phyloP scores from a whole-genome alignment of 2,113 vertebrate species.

The Bufo gargarizans region DNA sequence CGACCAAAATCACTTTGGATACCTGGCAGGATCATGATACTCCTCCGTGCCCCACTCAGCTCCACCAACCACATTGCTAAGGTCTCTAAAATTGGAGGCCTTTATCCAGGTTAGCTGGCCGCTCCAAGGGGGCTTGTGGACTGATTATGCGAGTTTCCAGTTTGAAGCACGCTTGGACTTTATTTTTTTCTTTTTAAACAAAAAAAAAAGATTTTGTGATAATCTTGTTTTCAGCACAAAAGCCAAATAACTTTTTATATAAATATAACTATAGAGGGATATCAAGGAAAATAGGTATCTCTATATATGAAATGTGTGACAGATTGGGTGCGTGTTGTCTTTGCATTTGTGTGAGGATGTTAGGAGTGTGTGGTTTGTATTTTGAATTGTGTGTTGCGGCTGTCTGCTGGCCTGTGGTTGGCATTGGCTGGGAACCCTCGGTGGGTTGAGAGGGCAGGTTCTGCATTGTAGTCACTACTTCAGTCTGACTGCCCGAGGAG shows the following conservation, averaged over 20 bases:
- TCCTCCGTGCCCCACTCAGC: neutral
- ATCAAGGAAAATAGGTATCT: neutral
- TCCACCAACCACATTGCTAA: neutral
- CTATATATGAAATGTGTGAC: slow-evolving; percentile 29
- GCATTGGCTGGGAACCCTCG: slow-evolving; percentile 13
- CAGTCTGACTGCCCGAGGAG: neutral
- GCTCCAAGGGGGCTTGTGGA: slow-evolving; percentile 28
- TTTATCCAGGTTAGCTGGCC: neutral
- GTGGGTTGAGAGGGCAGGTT: neutral
- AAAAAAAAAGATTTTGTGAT: slow-evolving; percentile 8
- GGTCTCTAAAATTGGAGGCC: neutral
- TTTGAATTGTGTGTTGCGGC: neutral
- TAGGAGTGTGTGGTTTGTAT: neutral
- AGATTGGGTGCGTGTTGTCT: neutral
- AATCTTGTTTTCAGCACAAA: slow-evolving; percentile 49
- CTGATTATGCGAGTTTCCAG: slow-evolving; percentile 19
- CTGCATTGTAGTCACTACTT: neutral
- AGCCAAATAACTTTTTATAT: slow-evolving; percentile 52
- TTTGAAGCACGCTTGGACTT: slow-evolving; percentile 27
- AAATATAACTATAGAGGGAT: slow-evolving; percentile 23
- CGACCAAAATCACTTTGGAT: slow-evolving; percentile 81
- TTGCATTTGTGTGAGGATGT: neutral
- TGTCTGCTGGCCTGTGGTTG: slow-evolving; percentile 43
- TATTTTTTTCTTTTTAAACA: neutral
- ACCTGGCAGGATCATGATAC: slow-evolving; percentile 71